These are phyloP conservation scores for Bradypodion ventrale DNA, from an alignment of 2,797 vertebrate genomes.

Conservation along the genomic window DNA sequence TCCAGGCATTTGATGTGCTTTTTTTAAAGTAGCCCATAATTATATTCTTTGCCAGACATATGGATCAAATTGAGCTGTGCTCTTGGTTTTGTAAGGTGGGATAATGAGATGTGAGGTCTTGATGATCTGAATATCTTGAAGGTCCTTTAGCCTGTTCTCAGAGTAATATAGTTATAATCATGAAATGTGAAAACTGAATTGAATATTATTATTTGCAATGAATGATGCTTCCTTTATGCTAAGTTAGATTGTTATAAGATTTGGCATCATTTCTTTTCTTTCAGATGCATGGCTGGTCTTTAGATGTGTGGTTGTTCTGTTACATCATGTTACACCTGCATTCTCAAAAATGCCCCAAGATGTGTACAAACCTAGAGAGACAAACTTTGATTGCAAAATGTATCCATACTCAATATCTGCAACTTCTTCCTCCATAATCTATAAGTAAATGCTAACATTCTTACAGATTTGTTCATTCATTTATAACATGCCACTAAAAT, in stretches of 20 bases:
- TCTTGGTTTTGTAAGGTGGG: constrained; percentile 33
- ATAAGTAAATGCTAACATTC: not conserved
- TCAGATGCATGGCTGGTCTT: constrained; percentile 6
- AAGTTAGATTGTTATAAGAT: constrained; percentile 19
- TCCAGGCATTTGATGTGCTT: constrained; percentile 47
- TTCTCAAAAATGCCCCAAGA: not conserved
- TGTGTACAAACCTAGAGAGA: not conserved
- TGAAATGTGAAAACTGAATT: constrained; percentile 13
- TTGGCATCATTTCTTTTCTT: constrained; percentile 29
- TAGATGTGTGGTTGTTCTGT: not conserved
- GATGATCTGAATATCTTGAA: constrained; percentile 14
- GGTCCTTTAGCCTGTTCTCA: constrained; percentile 16
- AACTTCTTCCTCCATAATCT: not conserved
- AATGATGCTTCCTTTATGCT: constrained; percentile 13
- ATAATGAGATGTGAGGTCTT: constrained; percentile 24
- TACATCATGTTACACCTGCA: not conserved
- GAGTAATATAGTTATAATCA: constrained; percentile 28
- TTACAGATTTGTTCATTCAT: not conserved
- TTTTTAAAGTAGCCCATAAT: constrained; percentile 32
- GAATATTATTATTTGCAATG: constrained; percentile 23
- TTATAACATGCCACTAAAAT: not conserved
- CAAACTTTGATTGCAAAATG: constrained; percentile 13
- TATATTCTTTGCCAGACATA: constrained; percentile 46
- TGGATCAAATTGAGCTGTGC: constrained; percentile 43
- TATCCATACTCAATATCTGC: not conserved